phyloP scores from a whole-genome alignment of 2,888 invertebrate genomes.

The Meteorus cinctellus region DNA sequence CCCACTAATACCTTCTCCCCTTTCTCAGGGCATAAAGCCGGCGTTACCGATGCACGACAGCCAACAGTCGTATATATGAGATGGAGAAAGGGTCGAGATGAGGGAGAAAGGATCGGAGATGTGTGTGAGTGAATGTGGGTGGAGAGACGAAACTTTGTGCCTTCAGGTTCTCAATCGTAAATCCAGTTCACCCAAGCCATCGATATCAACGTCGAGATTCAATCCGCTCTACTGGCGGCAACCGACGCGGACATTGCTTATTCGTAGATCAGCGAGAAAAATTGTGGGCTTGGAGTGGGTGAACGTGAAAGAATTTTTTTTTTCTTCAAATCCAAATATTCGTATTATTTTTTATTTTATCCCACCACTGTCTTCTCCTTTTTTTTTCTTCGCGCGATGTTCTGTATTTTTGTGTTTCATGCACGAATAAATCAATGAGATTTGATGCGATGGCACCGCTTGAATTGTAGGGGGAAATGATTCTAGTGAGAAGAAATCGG shows the following conservation, averaged over 20 bases:
- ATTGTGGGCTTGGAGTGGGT: constrained; percentile 21
- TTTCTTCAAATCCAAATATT: background rate
- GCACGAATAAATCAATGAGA: background rate
- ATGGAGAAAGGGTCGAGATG: constrained; percentile 6
- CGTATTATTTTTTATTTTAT: constrained; percentile 24
- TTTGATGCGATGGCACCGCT: background rate
- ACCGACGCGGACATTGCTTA: constrained; percentile 47
- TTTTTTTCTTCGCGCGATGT: constrained; percentile 20
- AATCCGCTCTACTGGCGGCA: constrained; percentile 43
- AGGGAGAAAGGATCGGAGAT: background rate
- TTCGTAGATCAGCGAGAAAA: constrained; percentile 45
- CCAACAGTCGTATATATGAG: constrained; percentile 15
- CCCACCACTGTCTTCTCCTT: constrained; percentile 2
- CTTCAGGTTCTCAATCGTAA: constrained; percentile 46
- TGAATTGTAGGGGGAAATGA: background rate
- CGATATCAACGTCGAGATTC: constrained; percentile 51
- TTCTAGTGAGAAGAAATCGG: background rate
- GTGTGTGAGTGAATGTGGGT: constrained; percentile 17
- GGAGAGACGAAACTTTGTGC: constrained; percentile 35
- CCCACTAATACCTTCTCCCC: constrained; percentile 29
- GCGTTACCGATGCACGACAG: constrained; percentile 20
- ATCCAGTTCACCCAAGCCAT: constrained; percentile 50
- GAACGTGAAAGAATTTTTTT: constrained; percentile 41
- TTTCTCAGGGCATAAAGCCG: constrained; percentile 17
- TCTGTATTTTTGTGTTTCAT: background rate